Evolutionary conservation across 1,140 invertebrate species (phyloP).

Genomic region (Microvelia longipes): DNA sequence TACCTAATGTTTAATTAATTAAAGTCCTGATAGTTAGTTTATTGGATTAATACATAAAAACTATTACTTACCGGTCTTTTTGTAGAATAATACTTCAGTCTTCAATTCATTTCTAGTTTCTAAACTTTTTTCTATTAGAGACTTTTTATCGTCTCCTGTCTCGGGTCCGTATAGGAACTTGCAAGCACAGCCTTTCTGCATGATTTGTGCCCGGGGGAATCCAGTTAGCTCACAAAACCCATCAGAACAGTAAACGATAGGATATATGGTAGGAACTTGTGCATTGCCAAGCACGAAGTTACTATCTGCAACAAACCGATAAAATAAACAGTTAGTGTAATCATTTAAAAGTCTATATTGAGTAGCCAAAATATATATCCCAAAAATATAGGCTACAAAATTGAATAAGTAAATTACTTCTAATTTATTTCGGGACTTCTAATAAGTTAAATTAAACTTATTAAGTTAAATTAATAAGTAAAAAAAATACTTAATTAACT

Average conservation of each 20-base stretch:
- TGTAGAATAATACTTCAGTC: slow-evolving; percentile 85
- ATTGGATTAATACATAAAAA: no score
- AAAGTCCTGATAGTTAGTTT: no score
- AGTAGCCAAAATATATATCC: no score
- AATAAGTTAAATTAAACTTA: no score
- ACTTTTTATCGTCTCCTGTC: slow-evolving; percentile 73
- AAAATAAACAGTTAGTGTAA: not conserved
- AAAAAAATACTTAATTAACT: no score
- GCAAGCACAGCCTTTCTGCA: slow-evolving; percentile 92
- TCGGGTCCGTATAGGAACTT: slow-evolving; percentile 87
- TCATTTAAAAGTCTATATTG: no score
- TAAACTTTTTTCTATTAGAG: slow-evolving; percentile 74
- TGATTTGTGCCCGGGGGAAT: slow-evolving; percentile 82
- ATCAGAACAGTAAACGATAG: slow-evolving; percentile 95
- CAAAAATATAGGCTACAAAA: no score
- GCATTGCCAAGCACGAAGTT: slow-evolving; percentile 96
- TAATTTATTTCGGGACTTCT: no score
- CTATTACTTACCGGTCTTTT: slow-evolving; percentile 69
- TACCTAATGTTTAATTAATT: no score
- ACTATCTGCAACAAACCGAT: slow-evolving; percentile 60
- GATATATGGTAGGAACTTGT: slow-evolving; percentile 71
- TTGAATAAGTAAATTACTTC: no score
- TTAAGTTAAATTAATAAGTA: no score
- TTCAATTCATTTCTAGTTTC: slow-evolving; percentile 82
- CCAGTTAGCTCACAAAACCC: slow-evolving; percentile 94